A percentile compares a stretch with the other conserved stretches of the same genome.
Conservation (phyloP, 2,113 vertebrate species). For the Apus apus region DNA sequence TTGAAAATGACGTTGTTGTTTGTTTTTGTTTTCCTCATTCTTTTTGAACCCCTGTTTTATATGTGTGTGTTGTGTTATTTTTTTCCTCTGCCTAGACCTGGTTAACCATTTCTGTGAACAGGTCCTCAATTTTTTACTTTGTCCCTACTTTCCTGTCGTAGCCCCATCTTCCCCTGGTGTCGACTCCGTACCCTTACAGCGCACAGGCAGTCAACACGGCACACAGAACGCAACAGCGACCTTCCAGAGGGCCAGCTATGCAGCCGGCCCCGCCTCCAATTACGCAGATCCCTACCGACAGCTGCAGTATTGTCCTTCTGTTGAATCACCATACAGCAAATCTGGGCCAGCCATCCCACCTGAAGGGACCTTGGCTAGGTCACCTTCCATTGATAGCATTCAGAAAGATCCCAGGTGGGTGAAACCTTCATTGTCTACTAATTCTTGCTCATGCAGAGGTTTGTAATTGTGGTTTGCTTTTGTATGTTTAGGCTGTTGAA, state of each 20-base stretch:
- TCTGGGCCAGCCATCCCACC: constrained; percentile 96
- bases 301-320: constrained; percentile 97
- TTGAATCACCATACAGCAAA: constrained; percentile 99
- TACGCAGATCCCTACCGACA: constrained; percentile 97
- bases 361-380: constrained; percentile 94
- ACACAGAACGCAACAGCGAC: constrained; percentile 85
- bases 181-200: constrained; percentile 99
- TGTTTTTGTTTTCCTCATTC: constrained; percentile 68
- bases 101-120: constrained; percentile 92
- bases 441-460: not conserved
- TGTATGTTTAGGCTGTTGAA: not conserved
- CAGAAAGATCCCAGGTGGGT: constrained; percentile 99
- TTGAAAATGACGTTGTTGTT: constrained; percentile 66
- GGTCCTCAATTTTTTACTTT: constrained; percentile 97
- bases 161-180: constrained; percentile 99
- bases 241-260: constrained; percentile 95
- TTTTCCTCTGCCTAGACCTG: constrained; percentile 86
- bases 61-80: constrained; percentile 62
- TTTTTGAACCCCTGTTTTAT: constrained; percentile 75
- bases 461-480: not conserved
- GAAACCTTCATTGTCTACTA: constrained; percentile 36
- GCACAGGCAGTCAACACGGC: constrained; percentile 91
- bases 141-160: constrained; percentile 97
- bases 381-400: constrained; percentile 98
- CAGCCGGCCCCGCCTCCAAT: constrained; percentile 87